Evolutionary conservation across 2,797 vertebrate genomes (phyloP).

Genomic region (Tadarida brasiliensis): DNA sequence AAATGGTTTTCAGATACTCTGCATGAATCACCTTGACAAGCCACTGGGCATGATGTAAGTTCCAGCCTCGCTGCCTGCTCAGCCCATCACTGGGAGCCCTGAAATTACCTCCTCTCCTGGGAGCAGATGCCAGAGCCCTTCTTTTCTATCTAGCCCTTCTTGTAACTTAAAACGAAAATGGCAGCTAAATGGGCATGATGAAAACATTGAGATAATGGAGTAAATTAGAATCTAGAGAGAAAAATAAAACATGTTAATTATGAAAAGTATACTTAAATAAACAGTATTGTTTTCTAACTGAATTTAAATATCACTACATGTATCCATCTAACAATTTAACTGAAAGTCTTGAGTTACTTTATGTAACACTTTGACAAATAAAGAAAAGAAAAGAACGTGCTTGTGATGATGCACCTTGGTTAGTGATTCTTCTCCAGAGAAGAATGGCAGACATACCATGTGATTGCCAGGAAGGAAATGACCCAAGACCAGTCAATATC

Average conservation of each 20-base stretch:
- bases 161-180: background rate
- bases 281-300: background rate
- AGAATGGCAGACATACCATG: background rate
- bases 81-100: background rate
- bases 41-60: background rate
- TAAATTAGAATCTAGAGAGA: background rate
- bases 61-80: background rate
- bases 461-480: background rate
- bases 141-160: background rate
- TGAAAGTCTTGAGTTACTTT: background rate
- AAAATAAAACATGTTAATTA: conserved; percentile 2
- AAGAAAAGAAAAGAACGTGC: background rate
- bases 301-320: background rate
- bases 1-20: background rate
- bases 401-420: background rate
- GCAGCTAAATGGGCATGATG: background rate
- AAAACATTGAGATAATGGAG: background rate
- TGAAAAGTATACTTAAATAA: background rate
- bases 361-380: background rate
- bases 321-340: background rate
- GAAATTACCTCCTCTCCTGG: background rate
- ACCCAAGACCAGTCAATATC: background rate
- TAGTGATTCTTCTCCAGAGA: background rate
- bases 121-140: background rate
- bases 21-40: background rate